These are phyloP conservation scores for Cygnus olor DNA, from an alignment of 2,797 vertebrate species.

Conservation along the genomic window DNA sequence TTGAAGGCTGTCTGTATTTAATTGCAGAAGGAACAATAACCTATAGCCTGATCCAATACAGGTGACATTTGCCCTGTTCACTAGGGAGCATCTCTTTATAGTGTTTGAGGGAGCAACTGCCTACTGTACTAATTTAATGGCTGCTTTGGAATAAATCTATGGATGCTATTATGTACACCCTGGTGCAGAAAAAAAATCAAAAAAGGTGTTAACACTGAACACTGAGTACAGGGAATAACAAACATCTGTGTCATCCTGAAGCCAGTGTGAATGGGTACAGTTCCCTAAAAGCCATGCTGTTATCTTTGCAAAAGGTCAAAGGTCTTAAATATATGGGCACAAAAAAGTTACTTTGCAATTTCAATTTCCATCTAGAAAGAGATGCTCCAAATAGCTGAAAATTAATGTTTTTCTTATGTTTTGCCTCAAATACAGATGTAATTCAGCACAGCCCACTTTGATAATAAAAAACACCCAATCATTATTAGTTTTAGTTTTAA, in stretches of 20 bases:
- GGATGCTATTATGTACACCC: neutral
- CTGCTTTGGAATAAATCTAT: slow-evolving; percentile 27
- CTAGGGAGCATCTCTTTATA: slow-evolving; percentile 60
- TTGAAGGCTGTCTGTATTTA: slow-evolving; percentile 54
- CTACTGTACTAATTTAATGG: slow-evolving; percentile 52
- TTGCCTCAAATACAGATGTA: neutral
- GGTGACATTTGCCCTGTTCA: slow-evolving; percentile 71
- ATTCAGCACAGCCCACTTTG: neutral
- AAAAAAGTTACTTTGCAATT: neutral
- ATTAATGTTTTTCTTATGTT: neutral
- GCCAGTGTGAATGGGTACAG: neutral
- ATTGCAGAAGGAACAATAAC: slow-evolving; percentile 70
- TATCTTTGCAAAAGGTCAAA: neutral
- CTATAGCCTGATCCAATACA: slow-evolving; percentile 46
- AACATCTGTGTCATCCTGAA: neutral
- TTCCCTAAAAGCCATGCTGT: neutral
- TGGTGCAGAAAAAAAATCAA: neutral
- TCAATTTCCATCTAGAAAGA: neutral
- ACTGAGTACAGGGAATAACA: neutral
- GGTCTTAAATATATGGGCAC: neutral
- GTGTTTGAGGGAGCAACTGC: slow-evolving; percentile 46
- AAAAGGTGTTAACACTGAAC: neutral
- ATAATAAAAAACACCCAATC: neutral
- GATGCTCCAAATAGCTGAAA: neutral
- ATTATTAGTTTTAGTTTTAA: neutral